Base-by-base conservation (phyloP, 2,888 invertebrate genomes). In the Biston betularia region DNA sequence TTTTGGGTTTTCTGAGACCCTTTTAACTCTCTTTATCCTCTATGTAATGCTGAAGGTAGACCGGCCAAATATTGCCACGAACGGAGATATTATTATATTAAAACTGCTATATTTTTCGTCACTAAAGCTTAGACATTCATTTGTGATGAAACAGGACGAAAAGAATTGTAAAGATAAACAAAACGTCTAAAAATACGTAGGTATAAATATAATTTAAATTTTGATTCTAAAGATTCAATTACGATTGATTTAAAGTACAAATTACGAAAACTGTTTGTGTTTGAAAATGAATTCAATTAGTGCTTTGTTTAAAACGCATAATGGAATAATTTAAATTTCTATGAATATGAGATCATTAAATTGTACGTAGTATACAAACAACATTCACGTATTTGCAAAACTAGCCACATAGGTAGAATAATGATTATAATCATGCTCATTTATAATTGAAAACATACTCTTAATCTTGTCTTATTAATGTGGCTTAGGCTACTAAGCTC, bases 11-110 rank as follows among this genome's bases (percentile, higher is more conserved):
- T 56, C 53, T 42, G 68, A 62, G 63, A 69, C 70, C 74, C 71
- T 73, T 74, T 75, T 73, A 75, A 69, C 73, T 75, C 74, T 71
- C 64, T 71, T 70, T 71, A 70, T 70, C 73, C 74, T 68, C 68
- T 59, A 64, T 60, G 72, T 63, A 63, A 59, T 53, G 61, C 68
- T 61, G 67, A 45, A 65, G 69, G 67, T 71, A 63, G 58, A 63
- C 65, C 67, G 58, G 56, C 63, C 57, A 67, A 69, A 65, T 70
- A 66, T 63, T 59, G 63, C 62, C 42, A 52, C 7, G 45, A 40
- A 45, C n/a, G n/a, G n/a, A 56, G 62, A 63, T 63, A 65, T 65
- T 65, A 60, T 60, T 48, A 57, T 62, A 66, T 55, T 42, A 50
- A 57, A 40, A 42, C 33, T 50, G 42, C 50, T 15, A 57, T 38